Base-by-base conservation (phyloP, 2,113 vertebrate genomes). In the Rhinopithecus roxellana region DNA sequence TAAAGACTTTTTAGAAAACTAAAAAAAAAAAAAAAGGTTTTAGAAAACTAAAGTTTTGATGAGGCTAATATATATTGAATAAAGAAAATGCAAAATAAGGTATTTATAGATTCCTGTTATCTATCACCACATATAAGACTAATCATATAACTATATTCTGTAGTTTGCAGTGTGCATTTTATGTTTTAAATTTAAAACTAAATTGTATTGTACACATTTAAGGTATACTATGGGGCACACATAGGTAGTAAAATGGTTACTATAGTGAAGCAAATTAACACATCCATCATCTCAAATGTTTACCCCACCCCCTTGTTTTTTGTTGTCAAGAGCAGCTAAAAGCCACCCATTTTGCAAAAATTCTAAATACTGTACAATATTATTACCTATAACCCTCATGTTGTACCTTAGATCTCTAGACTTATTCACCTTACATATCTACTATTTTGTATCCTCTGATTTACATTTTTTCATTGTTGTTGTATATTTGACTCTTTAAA, bases 21-120 rank as follows among this genome's bases (percentile, higher is more conserved):
- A 11, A 91, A 64, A 85, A 64, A 64, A 64, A 85, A 64, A 64
- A 64, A 64, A 30, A 30, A 14, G 2, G 27, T 14, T 64, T 59
- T 13, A 50, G 43, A 82, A n/a, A 82, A 91, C 40, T 27, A 2
- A 67, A 43, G 45, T 79, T 79, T 96, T 90, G 52, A 94, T 95
- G 52, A 93, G 45, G 23, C 35, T 74, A 64, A 52, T 82, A 64
- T 87, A 77, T 93, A 93, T 64, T 83, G 81, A 75, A 90, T 80
- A 93, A 90, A 23, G 35, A 64, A 38, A 90, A 92, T 79, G 82
- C 8, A 88, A 94, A 96, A 90, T 87, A 93, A 89, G 43, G 67
- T 69, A 77, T 92, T 94, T 89, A 79, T 83, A 93, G 69, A 52
- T 94, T 30, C 7, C 20, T 74, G 82, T 95, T 69, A 50, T 80